Evolutionary conservation across 2,113 vertebrate species (phyloP), one percentile per base, ranked within the genome.

Genomic region (Trogon surrucura): DNA sequence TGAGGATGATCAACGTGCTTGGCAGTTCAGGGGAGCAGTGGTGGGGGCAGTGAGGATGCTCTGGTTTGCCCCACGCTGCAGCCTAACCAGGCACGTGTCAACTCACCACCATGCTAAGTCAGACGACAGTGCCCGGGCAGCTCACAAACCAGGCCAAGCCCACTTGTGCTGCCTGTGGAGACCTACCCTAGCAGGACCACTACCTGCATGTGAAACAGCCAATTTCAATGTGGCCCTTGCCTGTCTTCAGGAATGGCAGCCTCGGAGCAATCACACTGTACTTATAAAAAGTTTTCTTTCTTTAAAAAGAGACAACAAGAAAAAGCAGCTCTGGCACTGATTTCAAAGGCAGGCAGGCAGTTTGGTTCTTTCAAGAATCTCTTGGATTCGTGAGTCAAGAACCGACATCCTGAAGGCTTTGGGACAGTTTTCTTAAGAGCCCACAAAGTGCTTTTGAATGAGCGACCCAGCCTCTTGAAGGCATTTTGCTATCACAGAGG

Each of bases 51-150:
- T 54, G 41, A 32, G 2, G 10, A 62, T 13, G 5, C 56, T 78
- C 61, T 32, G 0, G 0, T 69, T 23, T 85, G 54, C 30, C 12
- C 48, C 8, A 1, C 6, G 19, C 36, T 85, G 45, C 61, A 73
- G 20, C 23, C 53, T 66, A 54, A 61, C 16, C 23, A 84, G 77
- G 83, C 21, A 36, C 23, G 5, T 0, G 7, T 45, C 36, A 30
- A 19, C 48, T 65, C 71, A 93, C 53, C 65, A 67, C 6, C 3
- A 3, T 4, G 38, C 5, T 64, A 3, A 27, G 20, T 72, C 8
- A 30, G 65, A n/a, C 34, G 34, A 10, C 69, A 47, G 9, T 5
- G 44, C 67, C 74, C 17, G 71, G 54, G 82, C 54, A 56, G 62
- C 79, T 65, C 79, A 57, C 29, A 47, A 25, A 64, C 15, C 13